Base-by-base conservation (phyloP, 2,797 vertebrate genomes). In the Discoglossus pictus region DNA sequence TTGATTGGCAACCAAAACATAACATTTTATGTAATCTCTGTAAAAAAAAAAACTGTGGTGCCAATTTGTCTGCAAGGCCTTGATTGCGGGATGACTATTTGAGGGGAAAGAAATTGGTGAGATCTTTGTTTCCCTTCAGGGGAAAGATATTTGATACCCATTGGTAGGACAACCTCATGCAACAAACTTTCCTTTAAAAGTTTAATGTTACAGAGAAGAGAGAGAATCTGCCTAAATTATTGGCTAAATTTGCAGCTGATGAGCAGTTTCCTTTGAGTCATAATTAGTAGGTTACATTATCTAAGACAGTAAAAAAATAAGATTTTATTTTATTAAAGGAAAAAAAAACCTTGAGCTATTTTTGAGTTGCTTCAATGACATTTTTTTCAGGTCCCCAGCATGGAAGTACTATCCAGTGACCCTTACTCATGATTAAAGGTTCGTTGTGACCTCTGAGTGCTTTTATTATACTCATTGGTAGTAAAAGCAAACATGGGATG, bases 361-460 rank as follows among this genome's bases (percentile, higher is more conserved):
- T 25, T 17, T 13, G 13, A 2, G 50, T 73, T 67, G 62, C 70
- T 78, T 65, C 73, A 67, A 74, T 78, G 55, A 77, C 47, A 70
- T 69, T 0, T 78, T 75, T 82, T 79, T 78, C 78, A 80, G 53
- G 65, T 75, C 75, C 78, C 73, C 80, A 56, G 44, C 58, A 74
- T 61, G 42, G 73, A 81, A 85, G 88, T 84, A 85, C 88, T 90
- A 92, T 88, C 90, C 89, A 87, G 64, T 92, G 92, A 92, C 89
- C 92, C 88, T 84, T 78, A 76, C 84, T 91, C 87, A 91, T 95
- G 91, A 94, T 93, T 92, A 91, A 90, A 88, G 87, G 76, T 80
- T 79, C 80, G 52, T 34, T 68, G 72, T 89, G 86, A 87, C 87
- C 89, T 79, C 80, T 80, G 87, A 89, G 86, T 82, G 80, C 83